Base-by-base conservation (phyloP, 2,888 invertebrate genomes). In the Bellardia bayeri region DNA sequence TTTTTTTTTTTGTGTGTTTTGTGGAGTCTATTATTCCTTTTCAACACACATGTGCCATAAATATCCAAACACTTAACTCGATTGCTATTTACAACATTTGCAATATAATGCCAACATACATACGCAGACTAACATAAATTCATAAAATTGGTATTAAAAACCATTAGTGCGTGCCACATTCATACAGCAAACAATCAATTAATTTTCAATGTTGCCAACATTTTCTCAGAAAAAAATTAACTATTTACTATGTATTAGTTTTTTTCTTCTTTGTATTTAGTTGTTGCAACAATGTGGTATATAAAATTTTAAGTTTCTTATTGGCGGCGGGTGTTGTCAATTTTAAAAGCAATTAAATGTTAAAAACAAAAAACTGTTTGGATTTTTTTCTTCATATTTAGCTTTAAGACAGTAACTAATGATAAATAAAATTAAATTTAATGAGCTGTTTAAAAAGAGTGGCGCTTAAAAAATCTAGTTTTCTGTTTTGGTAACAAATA, bases 101-200 rank as follows among this genome's bases (percentile, higher is more conserved):
- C 56, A 45, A 76, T 30, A 49, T 64, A 37, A 13, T 42, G 40
- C 42, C 16, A 16, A 74, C 72, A 74, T 16, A 51, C 13, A 66
- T 33, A 69, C 51, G 13, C 40, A 61, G 9, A 61, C 13, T 45
- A 58, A 58, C 66, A 51, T 40, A 51, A 42, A 45, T 45, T 11
- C 49, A 58, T 30, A 42, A 49, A 74, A 78, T 84, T 79, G 14
- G 84, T 64, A 71, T 84, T 84, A 85, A 74, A 84, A 69, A 87
- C 87, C 87, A 87, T 87, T 87, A 87, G 87, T 87, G 87, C 87
- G 87, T 87, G 87, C 87, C 87, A 87, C 84, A 82, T 84, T 86
- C 71, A n/a, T 68, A 45, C 80, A 66, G 56, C 87, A 71, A 82
- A 84, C 87, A 85, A 87, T 87, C 87, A 87, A 87, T 87, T 87